Conservation (phyloP, 2,888 invertebrate species). For the Camptogramma bilineatum region DNA sequence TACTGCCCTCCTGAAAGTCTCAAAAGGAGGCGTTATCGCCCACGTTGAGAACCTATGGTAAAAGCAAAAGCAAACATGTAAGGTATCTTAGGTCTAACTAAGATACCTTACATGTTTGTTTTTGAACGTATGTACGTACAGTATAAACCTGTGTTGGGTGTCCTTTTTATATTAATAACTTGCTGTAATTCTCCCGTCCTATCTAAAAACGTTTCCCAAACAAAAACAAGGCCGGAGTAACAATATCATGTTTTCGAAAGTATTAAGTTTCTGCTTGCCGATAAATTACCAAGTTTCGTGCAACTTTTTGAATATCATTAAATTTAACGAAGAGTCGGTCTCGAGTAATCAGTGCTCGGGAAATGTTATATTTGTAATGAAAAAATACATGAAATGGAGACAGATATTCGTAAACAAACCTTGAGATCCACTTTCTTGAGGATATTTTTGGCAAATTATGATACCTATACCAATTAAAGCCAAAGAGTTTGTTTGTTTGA, state of each 20-base stretch:
- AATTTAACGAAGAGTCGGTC: constrained; percentile 46
- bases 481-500: too few species aligned
- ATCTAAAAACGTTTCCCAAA: constrained; percentile 7
- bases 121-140: too few species aligned
- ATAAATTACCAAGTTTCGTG: constrained; percentile 45
- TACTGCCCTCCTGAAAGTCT: too few species aligned
- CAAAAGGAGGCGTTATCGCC: too few species aligned
- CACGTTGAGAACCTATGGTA: too few species aligned
- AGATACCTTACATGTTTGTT: too few species aligned
- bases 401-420: neutral
- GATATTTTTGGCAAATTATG: neutral
- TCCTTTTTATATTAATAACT: too few species aligned
- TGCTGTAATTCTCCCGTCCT: neutral
- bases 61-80: too few species aligned
- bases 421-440: neutral
- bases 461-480: too few species aligned
- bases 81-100: too few species aligned
- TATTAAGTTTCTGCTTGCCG: constrained; percentile 44
- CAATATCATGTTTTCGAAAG: constrained; percentile 38
- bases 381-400: constrained; percentile 1
- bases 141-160: too few species aligned
- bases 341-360: constrained; percentile 25
- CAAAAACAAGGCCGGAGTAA: constrained; percentile 30
- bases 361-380: constrained; percentile 25
- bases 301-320: constrained; percentile 48